Percentiles rank a stretch among this genome's conserved stretches.
phyloP scores from a whole-genome alignment of 2,797 vertebrate genomes.

The Coracias cyanogaster region DNA sequence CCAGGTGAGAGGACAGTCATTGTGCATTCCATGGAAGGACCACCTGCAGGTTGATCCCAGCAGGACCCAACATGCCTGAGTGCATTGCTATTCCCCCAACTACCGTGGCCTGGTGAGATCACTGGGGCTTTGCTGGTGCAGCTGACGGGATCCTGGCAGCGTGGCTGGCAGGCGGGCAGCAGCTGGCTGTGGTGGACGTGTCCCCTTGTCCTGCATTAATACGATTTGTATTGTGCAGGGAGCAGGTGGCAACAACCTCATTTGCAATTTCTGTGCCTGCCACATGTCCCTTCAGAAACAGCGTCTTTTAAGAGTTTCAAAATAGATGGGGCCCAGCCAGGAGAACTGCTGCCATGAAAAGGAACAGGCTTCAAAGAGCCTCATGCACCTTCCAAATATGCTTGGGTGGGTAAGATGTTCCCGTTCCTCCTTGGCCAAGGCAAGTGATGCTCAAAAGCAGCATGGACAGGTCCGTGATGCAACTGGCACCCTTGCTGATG shows the following conservation, averaged over 20 bases:
- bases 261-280: constrained; percentile 51
- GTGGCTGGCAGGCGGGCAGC: background rate
- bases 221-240: background rate
- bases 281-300: constrained; percentile 17
- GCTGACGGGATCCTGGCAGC: fast-evolving
- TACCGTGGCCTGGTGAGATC: fast-evolving
- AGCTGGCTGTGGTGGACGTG: background rate
- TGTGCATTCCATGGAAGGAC: background rate
- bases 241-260: constrained; percentile 24
- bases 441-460: background rate
- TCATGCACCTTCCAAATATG: fast-evolving
- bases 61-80: background rate
- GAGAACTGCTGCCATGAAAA: background rate
- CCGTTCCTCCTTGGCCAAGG: background rate
- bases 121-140: background rate
- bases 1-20: background rate
- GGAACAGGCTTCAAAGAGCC: background rate
- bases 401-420: background rate
- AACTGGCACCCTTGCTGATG: background rate
- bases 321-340: background rate
- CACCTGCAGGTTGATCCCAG: background rate
- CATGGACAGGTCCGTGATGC: background rate
- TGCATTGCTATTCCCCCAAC: fast-evolving
- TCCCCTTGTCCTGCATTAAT: constrained; percentile 7
- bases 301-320: background rate